Base-by-base conservation (phyloP, 1,140 invertebrate species). In the Colletes latitarsis region DNA sequence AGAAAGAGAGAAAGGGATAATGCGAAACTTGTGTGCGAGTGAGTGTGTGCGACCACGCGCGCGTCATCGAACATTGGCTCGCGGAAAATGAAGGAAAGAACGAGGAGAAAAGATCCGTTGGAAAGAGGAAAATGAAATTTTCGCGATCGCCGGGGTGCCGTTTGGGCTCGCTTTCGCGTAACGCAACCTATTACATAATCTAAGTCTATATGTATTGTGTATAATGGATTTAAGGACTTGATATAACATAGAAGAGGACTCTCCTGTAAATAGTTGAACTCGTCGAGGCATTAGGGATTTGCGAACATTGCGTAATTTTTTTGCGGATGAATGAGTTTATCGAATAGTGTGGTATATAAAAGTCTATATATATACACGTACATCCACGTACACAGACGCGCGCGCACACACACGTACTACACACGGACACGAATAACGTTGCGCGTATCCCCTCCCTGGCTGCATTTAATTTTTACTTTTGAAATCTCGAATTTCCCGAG, bases 171-270 rank as follows among this genome's bases (percentile, higher is more conserved):
- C 85, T 86, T 86, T 86, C 76, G 55, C 85, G 76, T 81, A 58
- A 86, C 72, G 68, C 55, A 73, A 86, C 81, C n/a, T 86, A 86
- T 86, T 87, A 81, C 68, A 41, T 87, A 83, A 83, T 86, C 84
- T 92, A 93, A 93, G 92, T 92, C 90, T 92, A 92, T 91, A 85
- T 87, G 90, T 93, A 92, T 89, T 93, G 91, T 92, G 92, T 92
- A 93, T 92, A 93, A 92, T 89, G 88, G 90, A 91, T 90, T 30
- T 92, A 92, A 92, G 90, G 88, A 92, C 89, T 92, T 90, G 90
- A 93, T 90, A 91, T 90, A 90, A 90, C 90, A 92, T 86, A 89
- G 83, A 91, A 92, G 79, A 91, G 91, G 88, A 92, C 90, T 91
- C 82, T 88, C 86, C 89, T 93, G 92, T 93, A 93, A 88, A 93